Percentiles rank a stretch among this genome's conserved stretches.
These are phyloP conservation scores for Sebastes variabilis DNA, from an alignment of 2,797 vertebrate species.

Conservation along the genomic window DNA sequence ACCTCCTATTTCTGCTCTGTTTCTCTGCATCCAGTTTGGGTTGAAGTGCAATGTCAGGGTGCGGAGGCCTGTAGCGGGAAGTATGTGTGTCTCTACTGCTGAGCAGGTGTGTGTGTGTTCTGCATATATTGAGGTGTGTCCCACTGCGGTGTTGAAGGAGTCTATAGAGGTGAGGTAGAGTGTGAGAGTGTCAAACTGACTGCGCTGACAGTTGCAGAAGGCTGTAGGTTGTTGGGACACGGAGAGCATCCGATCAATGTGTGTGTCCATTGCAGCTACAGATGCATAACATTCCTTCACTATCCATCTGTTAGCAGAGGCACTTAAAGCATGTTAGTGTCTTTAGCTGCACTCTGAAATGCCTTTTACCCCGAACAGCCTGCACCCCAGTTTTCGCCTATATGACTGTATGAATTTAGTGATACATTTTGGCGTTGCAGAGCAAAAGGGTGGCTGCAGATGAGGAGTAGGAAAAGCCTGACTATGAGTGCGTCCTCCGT, in stretches of 20 bases:
- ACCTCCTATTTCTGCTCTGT: not conserved
- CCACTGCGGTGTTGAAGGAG: constrained; percentile 63
- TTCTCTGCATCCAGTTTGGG: not conserved
- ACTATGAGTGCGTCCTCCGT: not conserved
- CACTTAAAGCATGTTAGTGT: constrained; percentile 55
- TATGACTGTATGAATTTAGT: not conserved
- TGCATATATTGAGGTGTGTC: constrained; percentile 11
- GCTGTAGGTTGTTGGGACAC: constrained; percentile 41
- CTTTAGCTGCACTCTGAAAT: constrained; percentile 9
- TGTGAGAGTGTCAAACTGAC: constrained; percentile 57
- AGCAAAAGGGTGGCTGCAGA: not conserved
- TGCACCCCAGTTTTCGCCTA: not conserved
- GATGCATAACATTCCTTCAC: constrained; percentile 50
- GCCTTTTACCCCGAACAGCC: not conserved
- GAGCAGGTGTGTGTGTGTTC: constrained; percentile 35
- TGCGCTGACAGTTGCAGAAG: constrained; percentile 64
- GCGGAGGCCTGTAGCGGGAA: not conserved
- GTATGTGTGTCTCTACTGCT: constrained; percentile 13
- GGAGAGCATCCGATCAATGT: constrained; percentile 42
- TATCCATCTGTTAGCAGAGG: constrained; percentile 69
- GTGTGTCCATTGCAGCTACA: constrained; percentile 18
- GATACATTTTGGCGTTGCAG: not conserved
- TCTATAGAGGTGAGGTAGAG: constrained; percentile 65
- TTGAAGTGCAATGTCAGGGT: constrained; percentile 8
- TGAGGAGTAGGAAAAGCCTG: not conserved